These are phyloP conservation scores for Coelopa frigida DNA, from an alignment of 1,140 invertebrate species.

Conservation along the genomic window DNA sequence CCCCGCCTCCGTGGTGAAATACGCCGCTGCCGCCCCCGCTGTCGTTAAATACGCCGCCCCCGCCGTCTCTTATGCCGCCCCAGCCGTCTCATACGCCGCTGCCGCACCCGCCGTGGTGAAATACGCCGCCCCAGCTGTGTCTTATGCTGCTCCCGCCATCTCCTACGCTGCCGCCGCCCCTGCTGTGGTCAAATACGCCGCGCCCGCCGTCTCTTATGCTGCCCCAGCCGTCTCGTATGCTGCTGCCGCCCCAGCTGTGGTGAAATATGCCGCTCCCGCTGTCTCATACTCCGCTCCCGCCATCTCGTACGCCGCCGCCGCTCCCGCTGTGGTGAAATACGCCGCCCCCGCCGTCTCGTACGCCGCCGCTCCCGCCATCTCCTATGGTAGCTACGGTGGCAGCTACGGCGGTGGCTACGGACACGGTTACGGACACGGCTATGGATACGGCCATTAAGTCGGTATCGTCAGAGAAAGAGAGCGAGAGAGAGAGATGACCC, in stretches of 20 bases:
- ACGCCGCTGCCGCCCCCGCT: slow-evolving; percentile 20
- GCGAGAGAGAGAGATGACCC: too few relatives aligned
- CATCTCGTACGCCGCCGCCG: slow-evolving; percentile 3
- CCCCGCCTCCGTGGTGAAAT: not conserved
- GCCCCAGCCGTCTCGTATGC: slow-evolving; percentile 6
- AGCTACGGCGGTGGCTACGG: slow-evolving; percentile 5
- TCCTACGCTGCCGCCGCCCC: slow-evolving; percentile 7
- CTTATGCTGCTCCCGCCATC: slow-evolving; percentile 21
- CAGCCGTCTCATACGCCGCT: slow-evolving; percentile 19
- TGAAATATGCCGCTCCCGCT: slow-evolving; percentile 7
- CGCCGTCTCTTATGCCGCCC: slow-evolving; percentile 15
- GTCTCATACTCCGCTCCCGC: slow-evolving; percentile 2
- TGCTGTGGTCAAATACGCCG: too few relatives aligned
- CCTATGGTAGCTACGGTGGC: slow-evolving; percentile 7
- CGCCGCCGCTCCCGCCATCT: slow-evolving; percentile 12
- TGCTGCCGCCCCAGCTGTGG: not conserved
- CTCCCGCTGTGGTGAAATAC: not conserved
- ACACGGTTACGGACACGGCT: slow-evolving; percentile 5
- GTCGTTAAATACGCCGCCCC: slow-evolving; percentile 9
- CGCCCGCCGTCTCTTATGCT: slow-evolving; percentile 3
- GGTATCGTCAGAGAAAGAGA: too few relatives aligned
- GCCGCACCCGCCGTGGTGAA: slow-evolving; percentile 26
- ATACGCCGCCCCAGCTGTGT: slow-evolving; percentile 25
- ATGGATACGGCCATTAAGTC: slow-evolving; percentile 4
- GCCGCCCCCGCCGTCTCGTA: slow-evolving; percentile 6